These are phyloP conservation scores for Aurelia coerulea DNA, from an alignment of 30 jellyfish, hydroid and myxozoan genomes.

Conservation along the genomic window DNA sequence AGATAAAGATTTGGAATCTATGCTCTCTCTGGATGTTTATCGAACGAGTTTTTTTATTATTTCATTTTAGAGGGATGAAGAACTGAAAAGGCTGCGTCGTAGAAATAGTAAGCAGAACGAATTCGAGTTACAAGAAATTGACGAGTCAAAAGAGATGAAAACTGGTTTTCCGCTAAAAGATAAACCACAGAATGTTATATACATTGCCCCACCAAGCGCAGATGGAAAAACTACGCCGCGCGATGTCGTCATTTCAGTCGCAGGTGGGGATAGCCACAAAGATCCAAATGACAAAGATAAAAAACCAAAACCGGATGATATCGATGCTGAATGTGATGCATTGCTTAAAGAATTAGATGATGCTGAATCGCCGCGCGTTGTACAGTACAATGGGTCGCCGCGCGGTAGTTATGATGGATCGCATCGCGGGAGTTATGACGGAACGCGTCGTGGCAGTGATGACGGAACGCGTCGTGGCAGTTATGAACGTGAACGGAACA, in stretches of 20 bases:
- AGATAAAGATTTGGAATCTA: too few species aligned
- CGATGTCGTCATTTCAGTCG: too few species aligned
- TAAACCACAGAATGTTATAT: slow-evolving; percentile 1
- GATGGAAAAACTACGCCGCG: not conserved
- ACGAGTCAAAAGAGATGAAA: slow-evolving; percentile 31
- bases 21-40: too few species aligned
- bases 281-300: not conserved
- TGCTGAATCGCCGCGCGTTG: not conserved
- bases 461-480: too few species aligned
- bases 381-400: slow-evolving; percentile 16
- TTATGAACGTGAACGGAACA: slow-evolving; percentile 7
- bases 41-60: not conserved
- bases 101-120: slow-evolving; percentile 22
- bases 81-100: slow-evolving; percentile 32
- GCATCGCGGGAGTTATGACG: slow-evolving; percentile 22
- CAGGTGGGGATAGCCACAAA: not conserved
- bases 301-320: not conserved
- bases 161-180: slow-evolving; percentile 24
- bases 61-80: slow-evolving; percentile 53
- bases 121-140: slow-evolving; percentile 38
- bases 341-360: slow-evolving; percentile 36
- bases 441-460: too few species aligned
- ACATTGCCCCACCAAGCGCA: not conserved
- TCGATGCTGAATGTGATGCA: slow-evolving; percentile 31
- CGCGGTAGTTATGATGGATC: slow-evolving; percentile 27